Conservation (phyloP, 1,140 invertebrate species). For the Musca vetustissima region DNA sequence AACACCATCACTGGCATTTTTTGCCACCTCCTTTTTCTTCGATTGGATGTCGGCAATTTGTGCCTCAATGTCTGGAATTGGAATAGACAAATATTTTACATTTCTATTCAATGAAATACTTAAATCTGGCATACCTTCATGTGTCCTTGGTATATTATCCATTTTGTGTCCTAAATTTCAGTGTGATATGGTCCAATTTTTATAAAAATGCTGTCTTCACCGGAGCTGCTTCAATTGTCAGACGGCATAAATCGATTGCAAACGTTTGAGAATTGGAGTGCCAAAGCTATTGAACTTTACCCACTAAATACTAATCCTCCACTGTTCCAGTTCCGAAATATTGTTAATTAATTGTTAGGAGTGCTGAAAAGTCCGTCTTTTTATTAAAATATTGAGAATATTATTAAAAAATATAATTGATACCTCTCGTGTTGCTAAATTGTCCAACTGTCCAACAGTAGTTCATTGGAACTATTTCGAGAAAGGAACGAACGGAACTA, state of each 20-base stretch:
- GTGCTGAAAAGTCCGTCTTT: too few relatives aligned
- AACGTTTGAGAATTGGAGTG: background rate
- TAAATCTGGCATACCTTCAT: conserved; percentile 66
- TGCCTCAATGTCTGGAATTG: conserved; percentile 82
- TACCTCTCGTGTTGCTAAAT: too few relatives aligned
- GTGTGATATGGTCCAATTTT: too few relatives aligned
- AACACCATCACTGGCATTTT: conserved; percentile 68
- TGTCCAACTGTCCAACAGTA: too few relatives aligned
- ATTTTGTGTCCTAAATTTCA: conserved; percentile 50
- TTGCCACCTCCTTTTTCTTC: conserved; percentile 76
- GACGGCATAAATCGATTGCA: background rate
- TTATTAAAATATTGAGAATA: too few relatives aligned
- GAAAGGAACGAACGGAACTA: too few relatives aligned
- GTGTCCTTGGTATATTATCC: conserved; percentile 76
- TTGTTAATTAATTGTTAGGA: too few relatives aligned
- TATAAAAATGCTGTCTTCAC: background rate
- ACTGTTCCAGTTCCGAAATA: too few relatives aligned
- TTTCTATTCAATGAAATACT: background rate
- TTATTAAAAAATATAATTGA: too few relatives aligned
- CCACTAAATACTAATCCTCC: too few relatives aligned
- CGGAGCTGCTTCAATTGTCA: background rate
- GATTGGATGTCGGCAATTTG: conserved; percentile 88
- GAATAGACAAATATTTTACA: conserved; percentile 25
- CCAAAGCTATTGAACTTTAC: too few relatives aligned
- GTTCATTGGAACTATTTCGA: too few relatives aligned